Base-by-base conservation (phyloP, 2,888 invertebrate genomes). In the Tenthredo amoena region DNA sequence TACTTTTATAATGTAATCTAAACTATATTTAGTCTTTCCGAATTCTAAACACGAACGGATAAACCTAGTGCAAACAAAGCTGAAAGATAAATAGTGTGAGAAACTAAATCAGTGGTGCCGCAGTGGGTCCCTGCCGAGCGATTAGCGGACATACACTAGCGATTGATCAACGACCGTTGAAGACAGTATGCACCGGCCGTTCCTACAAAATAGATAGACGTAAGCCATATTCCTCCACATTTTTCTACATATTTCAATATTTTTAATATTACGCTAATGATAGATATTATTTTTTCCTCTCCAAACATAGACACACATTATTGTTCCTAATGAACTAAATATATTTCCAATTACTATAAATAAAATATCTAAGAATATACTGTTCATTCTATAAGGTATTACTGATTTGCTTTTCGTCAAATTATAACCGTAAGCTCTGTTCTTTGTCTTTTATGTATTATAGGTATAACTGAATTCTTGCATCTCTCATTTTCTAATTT, bases 131-230 rank as follows among this genome's bases (percentile, higher is more conserved):
- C 85, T 85, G 85, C 85, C 81, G 79, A 79, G 26, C 79, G 81
- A 71, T 71, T 81, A 85, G 85, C 71, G 40, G 85, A 72, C 85
- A 85, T 81, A 79, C 85, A 85, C 85, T 85, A 85, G 82, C 79
- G 77, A 85, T 85, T 79, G 85, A 85, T 82, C 85, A 85, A 85
- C 79, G 85, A 85, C 82, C 81, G 58, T 85, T 40, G 79, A 43
- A 81, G 85, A 81, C 85, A 85, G 85, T 85, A 85, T 85, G 68
- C 85, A 85, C 71, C 85, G 47, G 85, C 81, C 68, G 62, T 85
- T 85, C 85, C 85, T 85, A 85, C 79, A 85, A 85, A 85, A 85
- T 82, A 85, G 85, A 85, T 71, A 85, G 40, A 85, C 55, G 55
- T 85, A 85, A 81, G 85, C 85, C 81, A 85, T 50, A 74, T 84